phyloP scores from a whole-genome alignment of 2,113 vertebrate genomes.

The Zeus faber region DNA sequence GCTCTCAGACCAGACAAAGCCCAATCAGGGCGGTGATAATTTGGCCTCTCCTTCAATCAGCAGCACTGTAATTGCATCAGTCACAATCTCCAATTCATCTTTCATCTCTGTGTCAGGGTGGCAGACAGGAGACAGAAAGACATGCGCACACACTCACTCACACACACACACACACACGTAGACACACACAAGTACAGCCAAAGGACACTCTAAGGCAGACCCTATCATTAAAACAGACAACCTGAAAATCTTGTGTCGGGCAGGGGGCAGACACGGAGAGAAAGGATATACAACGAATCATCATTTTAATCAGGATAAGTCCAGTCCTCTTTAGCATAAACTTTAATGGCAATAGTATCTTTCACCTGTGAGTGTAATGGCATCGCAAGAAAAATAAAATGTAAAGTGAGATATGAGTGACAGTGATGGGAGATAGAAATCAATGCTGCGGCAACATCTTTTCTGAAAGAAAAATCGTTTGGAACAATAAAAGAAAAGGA shows the following conservation, averaged over 20 bases:
- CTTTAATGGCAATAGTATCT: slow-evolving; percentile 12
- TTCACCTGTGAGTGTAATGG: slow-evolving; percentile 33
- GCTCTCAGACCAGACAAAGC: slow-evolving; percentile 75
- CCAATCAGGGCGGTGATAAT: slow-evolving; percentile 77
- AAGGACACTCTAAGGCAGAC: slow-evolving; percentile 53
- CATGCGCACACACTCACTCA: background rate
- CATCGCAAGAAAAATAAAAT: slow-evolving; percentile 23
- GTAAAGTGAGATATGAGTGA: slow-evolving; percentile 1
- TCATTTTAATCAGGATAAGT: slow-evolving; percentile 50
- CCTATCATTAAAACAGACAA: slow-evolving; percentile 64
- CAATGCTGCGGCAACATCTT: no score
- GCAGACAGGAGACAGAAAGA: slow-evolving; percentile 32
- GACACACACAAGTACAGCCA: background rate
- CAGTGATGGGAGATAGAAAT: slow-evolving; percentile 11
- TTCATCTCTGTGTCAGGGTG: slow-evolving; percentile 67
- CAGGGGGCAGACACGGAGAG: slow-evolving; percentile 23
- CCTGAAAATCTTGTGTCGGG: slow-evolving; percentile 48
- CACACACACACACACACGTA: background rate
- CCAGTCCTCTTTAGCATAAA: slow-evolving; percentile 26
- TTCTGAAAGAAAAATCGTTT: no score
- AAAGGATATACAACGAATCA: slow-evolving; percentile 60
- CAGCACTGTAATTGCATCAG: slow-evolving; percentile 76
- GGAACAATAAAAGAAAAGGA: no score
- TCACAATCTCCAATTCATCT: slow-evolving; percentile 78
- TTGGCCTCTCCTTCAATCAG: slow-evolving; percentile 82